Evolutionary conservation across 2,797 vertebrate genomes (phyloP).

Genomic region (Falco cherrug): DNA sequence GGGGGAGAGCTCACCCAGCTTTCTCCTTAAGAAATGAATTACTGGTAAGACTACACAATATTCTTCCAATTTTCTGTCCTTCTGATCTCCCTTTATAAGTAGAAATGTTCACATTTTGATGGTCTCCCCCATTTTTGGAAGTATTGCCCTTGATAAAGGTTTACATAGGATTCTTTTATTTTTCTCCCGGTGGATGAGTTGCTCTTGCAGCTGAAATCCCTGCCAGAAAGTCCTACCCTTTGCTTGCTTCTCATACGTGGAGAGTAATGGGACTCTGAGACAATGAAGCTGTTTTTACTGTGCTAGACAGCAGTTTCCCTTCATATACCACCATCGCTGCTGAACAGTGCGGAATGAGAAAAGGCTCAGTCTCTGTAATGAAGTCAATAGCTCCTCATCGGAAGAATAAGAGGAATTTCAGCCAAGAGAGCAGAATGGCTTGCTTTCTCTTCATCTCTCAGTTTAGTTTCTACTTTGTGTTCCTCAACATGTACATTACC

Average conservation of each 20-base stretch:
- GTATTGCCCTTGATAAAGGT: background rate
- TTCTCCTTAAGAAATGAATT: slow-evolving; percentile 19
- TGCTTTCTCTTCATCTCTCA: slow-evolving; percentile 5
- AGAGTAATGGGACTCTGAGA: background rate
- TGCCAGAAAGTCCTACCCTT: background rate
- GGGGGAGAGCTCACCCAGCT: background rate
- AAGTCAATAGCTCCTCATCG: background rate
- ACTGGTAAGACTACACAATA: background rate
- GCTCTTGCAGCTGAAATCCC: background rate
- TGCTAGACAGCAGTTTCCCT: slow-evolving; percentile 1
- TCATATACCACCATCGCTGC: background rate
- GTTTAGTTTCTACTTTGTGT: background rate
- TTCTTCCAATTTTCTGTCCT: slow-evolving; percentile 6
- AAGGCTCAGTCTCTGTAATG: background rate
- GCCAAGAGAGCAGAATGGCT: background rate
- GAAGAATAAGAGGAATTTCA: slow-evolving; percentile 19
- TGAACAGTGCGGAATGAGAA: background rate
- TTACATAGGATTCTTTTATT: background rate
- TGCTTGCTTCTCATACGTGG: background rate
- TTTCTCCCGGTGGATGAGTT: background rate
- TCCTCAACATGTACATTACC: background rate
- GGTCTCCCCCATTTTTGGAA: background rate
- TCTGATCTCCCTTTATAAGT: background rate
- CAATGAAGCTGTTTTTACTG: background rate
- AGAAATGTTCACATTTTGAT: background rate